Conservation (phyloP, 2,888 invertebrate genomes). For the Odontomyia ornata region DNA sequence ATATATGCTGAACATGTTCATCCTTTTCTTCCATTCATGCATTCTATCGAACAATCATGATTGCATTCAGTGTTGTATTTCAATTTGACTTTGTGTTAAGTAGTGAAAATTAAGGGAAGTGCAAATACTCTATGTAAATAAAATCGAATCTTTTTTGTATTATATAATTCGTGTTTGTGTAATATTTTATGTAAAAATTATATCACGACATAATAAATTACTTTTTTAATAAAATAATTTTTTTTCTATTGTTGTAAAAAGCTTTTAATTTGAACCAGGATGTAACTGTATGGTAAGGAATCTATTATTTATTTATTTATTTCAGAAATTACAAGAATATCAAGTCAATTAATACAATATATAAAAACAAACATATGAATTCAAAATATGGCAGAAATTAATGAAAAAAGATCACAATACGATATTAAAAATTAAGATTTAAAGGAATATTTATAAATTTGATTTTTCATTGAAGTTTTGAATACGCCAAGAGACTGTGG, state of each 20-base stretch:
- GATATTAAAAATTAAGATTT: too few species aligned
- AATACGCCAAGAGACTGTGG: too few species aligned
- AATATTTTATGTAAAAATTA: conserved; percentile 30
- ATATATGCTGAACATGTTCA: neutral
- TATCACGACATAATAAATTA: conserved; percentile 29
- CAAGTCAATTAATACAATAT: too few species aligned
- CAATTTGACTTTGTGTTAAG: conserved; percentile 27
- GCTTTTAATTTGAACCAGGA: neutral
- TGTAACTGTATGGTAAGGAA: too few species aligned
- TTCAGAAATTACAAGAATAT: too few species aligned
- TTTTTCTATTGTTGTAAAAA: neutral
- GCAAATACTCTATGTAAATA: conserved; percentile 42
- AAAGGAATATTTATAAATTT: too few species aligned
- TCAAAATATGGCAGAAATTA: too few species aligned
- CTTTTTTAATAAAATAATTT: conserved; percentile 1
- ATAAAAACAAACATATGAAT: too few species aligned
- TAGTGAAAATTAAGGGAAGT: conserved; percentile 35
- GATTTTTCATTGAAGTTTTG: too few species aligned
- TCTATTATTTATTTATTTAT: too few species aligned
- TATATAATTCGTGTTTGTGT: conserved; percentile 34
- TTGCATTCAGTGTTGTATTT: conserved; percentile 12
- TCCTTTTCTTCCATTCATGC: conserved; percentile 13
- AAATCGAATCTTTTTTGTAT: conserved; percentile 23
- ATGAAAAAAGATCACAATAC: too few species aligned
- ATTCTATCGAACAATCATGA: conserved; percentile 7